Percentiles rank a stretch among this genome's conserved stretches.
These are phyloP conservation scores for Heliothis subflexa DNA, from an alignment of 1,140 invertebrate species.

Conservation along the genomic window DNA sequence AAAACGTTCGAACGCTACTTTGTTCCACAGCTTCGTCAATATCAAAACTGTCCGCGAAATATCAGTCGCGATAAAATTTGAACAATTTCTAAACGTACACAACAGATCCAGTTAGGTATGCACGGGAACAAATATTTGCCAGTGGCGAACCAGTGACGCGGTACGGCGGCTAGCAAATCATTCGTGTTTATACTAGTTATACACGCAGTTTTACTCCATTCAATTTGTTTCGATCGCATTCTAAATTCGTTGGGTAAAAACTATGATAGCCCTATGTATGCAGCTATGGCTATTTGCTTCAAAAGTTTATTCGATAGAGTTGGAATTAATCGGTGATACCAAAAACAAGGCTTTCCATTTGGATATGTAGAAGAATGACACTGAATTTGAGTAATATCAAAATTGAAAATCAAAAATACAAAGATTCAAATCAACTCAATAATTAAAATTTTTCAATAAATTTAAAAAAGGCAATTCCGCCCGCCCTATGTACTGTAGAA, in stretches of 20 bases:
- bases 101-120: conserved; percentile 40
- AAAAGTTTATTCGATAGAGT: no score
- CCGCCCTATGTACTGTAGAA: no score
- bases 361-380: no score
- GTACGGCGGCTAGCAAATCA: conserved; percentile 16
- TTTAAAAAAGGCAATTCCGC: no score
- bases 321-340: no score
- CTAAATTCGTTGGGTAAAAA: background rate
- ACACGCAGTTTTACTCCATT: conserved; percentile 36
- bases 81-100: conserved; percentile 34
- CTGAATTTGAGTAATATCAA: no score
- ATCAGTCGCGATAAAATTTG: conserved; percentile 23
- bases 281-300: no score
- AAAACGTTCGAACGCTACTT: background rate
- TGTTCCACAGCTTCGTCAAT: background rate
- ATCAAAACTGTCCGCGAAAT: background rate
- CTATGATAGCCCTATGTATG: background rate
- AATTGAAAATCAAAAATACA: no score
- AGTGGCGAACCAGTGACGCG: conserved; percentile 29
- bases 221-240: conserved; percentile 30
- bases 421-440: no score
- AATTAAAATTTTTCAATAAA: no score
- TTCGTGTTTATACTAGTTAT: conserved; percentile 43
- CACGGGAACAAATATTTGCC: conserved; percentile 30
- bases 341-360: no score